phyloP scores from a whole-genome alignment of 2,797 vertebrate species.

The Acanthurus leucopareius region DNA sequence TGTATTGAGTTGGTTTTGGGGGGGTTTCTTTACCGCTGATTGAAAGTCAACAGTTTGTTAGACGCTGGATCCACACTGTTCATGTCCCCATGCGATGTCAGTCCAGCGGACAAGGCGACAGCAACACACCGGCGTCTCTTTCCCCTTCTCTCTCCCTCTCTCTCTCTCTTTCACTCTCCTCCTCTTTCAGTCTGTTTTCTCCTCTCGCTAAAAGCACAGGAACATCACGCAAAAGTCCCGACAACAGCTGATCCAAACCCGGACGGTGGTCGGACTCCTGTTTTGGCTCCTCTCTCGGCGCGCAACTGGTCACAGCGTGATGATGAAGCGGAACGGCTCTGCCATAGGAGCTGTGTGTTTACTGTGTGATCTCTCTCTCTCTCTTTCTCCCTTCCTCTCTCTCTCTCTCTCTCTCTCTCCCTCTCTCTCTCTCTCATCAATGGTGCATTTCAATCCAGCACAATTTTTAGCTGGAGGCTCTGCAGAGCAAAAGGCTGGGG shows the following conservation, averaged over 20 bases:
- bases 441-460: slow-evolving; percentile 58
- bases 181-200: background rate
- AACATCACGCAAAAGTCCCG: slow-evolving; percentile 69
- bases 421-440: slow-evolving; percentile 15
- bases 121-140: slow-evolving; percentile 45
- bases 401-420: background rate
- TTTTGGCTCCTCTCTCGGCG: slow-evolving; percentile 36
- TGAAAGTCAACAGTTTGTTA: slow-evolving; percentile 91
- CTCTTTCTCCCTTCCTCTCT: slow-evolving; percentile 3
- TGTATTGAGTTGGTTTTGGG: background rate
- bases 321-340: slow-evolving; percentile 61
- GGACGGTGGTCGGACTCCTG: slow-evolving; percentile 34
- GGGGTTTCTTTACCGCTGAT: slow-evolving; percentile 86
- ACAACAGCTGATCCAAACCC: slow-evolving; percentile 53
- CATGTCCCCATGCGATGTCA: slow-evolving; percentile 87
- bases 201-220: slow-evolving; percentile 51
- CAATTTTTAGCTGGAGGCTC: slow-evolving; percentile 39
- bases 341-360: slow-evolving; percentile 57
- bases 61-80: slow-evolving; percentile 87
- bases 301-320: slow-evolving; percentile 60
- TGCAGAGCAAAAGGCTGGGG: slow-evolving; percentile 45
- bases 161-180: background rate
- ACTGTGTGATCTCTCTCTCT: slow-evolving; percentile 31
- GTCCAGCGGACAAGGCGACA: slow-evolving; percentile 72
- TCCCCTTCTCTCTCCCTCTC: background rate